Conservation (phyloP, 2,888 invertebrate genomes). For the Nymphalis c-album region DNA sequence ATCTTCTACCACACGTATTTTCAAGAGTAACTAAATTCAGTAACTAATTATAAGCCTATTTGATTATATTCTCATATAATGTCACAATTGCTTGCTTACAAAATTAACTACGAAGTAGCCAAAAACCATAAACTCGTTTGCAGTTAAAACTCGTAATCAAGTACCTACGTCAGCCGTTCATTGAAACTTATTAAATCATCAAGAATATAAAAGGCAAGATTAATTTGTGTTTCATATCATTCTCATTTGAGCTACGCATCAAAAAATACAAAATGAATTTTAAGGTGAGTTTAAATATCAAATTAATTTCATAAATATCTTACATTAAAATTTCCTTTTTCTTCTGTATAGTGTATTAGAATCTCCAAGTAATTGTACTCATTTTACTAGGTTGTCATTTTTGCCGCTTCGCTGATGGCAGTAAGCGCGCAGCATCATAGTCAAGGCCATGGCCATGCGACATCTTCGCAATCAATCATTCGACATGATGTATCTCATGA, state of each 20-base stretch:
- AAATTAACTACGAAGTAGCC: constrained; percentile 8
- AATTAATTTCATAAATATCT: background rate
- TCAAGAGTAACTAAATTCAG: too few relatives aligned
- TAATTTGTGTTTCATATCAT: constrained; percentile 49
- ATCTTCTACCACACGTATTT: too few relatives aligned
- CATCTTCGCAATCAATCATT: constrained; percentile 40
- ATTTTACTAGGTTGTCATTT: constrained; percentile 27
- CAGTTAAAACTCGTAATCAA: constrained; percentile 12
- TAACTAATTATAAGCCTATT: too few relatives aligned
- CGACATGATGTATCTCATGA: constrained; percentile 36
- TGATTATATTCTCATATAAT: too few relatives aligned
- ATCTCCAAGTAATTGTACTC: background rate
- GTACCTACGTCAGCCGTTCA: constrained; percentile 22
- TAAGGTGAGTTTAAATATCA: constrained; percentile 16
- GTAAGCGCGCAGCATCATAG: constrained; percentile 49
- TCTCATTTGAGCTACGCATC: constrained; percentile 46
- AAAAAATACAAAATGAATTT: constrained; percentile 52
- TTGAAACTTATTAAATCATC: constrained; percentile 17
- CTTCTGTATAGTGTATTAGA: background rate
- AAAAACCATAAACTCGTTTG: constrained; percentile 18
- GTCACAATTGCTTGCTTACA: too few relatives aligned
- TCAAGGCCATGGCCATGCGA: constrained; percentile 43
- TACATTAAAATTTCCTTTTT: background rate
- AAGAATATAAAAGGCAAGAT: constrained; percentile 53
- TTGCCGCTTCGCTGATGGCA: constrained; percentile 38